A percentile compares a stretch with the other conserved stretches of the same genome.
phyloP scores from a whole-genome alignment of 2,888 invertebrate species.

The Carabus problematicus region DNA sequence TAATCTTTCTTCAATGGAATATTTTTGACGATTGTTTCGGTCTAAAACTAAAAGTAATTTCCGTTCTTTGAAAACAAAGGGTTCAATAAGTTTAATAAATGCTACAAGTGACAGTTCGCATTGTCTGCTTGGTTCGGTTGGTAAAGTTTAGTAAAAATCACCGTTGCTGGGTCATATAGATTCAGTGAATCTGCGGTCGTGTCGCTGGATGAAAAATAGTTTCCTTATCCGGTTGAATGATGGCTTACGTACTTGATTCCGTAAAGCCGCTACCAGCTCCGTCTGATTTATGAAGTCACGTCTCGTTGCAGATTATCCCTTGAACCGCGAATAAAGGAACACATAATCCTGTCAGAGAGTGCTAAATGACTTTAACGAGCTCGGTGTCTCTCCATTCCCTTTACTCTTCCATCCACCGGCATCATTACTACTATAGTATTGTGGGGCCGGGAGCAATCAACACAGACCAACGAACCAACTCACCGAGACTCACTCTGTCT shows the following conservation, averaged over 20 bases:
- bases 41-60: neutral
- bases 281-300: constrained; percentile 53
- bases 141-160: neutral
- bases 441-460: neutral
- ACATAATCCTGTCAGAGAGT: constrained; percentile 48
- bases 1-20: neutral
- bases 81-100: neutral
- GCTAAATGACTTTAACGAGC: constrained; percentile 43
- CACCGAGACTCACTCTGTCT: constrained; percentile 13
- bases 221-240: constrained; percentile 52
- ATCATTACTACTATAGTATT: neutral
- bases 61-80: neutral
- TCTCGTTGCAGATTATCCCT: constrained; percentile 53
- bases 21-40: neutral
- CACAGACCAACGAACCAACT: constrained; percentile 3
- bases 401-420: constrained; percentile 5
- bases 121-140: neutral
- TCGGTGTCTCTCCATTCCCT: neutral
- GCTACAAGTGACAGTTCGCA: neutral
- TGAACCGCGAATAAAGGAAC: constrained; percentile 51
- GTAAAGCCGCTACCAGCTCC: constrained; percentile 40
- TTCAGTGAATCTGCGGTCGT: constrained; percentile 25
- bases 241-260: constrained; percentile 50
- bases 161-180: no score
- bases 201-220: constrained; percentile 50